Percentiles rank a stretch among this genome's conserved stretches.
These are phyloP conservation scores for Rhogogaster chlorosoma DNA, from an alignment of 2,888 invertebrate species.

Conservation along the genomic window DNA sequence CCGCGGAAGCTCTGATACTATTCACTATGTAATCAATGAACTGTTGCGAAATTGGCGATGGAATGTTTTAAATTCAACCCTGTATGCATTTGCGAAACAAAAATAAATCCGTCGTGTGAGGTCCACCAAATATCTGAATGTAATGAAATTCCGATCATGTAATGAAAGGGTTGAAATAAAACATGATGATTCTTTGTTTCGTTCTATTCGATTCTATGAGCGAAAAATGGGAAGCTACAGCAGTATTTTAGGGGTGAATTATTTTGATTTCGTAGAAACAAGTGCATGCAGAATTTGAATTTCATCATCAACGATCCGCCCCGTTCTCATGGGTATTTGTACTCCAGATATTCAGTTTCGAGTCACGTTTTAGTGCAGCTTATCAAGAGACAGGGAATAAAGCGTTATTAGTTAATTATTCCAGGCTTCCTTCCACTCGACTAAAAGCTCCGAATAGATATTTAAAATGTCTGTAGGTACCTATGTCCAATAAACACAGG, in stretches of 20 bases:
- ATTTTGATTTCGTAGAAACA: background rate
- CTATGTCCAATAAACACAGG: conserved; percentile 24
- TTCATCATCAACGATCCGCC: background rate
- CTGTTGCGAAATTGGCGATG: background rate
- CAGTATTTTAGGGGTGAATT: too few relatives aligned
- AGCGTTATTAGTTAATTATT: conserved; percentile 35
- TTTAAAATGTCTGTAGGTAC: conserved; percentile 8
- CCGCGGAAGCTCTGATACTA: conserved; percentile 51
- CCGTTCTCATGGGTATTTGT: background rate
- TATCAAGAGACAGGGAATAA: background rate
- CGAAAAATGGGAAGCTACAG: too few relatives aligned
- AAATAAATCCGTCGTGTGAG: conserved; percentile 9
- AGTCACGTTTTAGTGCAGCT: conserved; percentile 1
- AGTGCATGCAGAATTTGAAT: background rate
- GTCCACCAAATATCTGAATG: background rate
- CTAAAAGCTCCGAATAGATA: conserved; percentile 18
- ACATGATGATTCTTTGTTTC: background rate
- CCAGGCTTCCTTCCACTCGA: conserved; percentile 10
- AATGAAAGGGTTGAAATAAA: background rate
- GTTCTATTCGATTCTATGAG: background rate
- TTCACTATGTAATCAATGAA: conserved; percentile 1
- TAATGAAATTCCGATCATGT: background rate
- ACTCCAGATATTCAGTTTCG: background rate
- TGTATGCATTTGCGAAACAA: background rate
- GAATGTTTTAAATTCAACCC: background rate